Evolutionary conservation across 1,140 invertebrate species (phyloP), one percentile per base, ranked within the genome.

Genomic region (Camponotus vicinus): DNA sequence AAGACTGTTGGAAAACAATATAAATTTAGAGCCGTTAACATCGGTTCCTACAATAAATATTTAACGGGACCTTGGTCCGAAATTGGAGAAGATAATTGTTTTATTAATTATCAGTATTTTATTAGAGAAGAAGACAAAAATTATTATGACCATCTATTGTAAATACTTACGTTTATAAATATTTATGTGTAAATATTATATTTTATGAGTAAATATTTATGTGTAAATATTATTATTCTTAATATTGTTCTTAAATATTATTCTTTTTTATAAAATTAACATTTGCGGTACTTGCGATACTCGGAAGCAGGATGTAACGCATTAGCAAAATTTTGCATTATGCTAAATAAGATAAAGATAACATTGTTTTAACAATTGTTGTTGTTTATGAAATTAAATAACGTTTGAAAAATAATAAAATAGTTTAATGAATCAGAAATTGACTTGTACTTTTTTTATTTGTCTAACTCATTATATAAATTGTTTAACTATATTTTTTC

Each of bases 61-160:
- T 91, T 95, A 3, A 87, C 88, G 85, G 95, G 95, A 42, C 93
- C 93, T 3, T 96, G 95, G 95, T 95, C 95, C 5, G 88, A 92
- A 7, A 59, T 91, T 37, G 94, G 94, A 7, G 94, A 95, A 87
- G 94, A 92, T 78, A 95, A 92, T 64, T 96, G 95, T 86, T 95
- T n/a, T n/a, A n/a, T n/a, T n/a, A n/a, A n/a, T n/a, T n/a, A n/a
- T n/a, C n/a, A n/a, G 95, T 57, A 8, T 34, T 27, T 21, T 84
- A 63, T 61, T 73, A n/a, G 21, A 67, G 4, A 32, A 18, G 4
- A 9, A 42, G 61, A 6, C 21, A 21, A 21, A 21, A 21, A 40
- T 11, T 9, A 57, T 21, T 73, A 32, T 3, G 21, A 21, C 21
- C 21, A 21, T 21, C 21, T 21, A 21, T 21, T 21, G 21, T 0